Evolutionary conservation across 2,797 vertebrate genomes (phyloP), one percentile per base, ranked within the genome.

Genomic region (Eupleurogrammus muticus): DNA sequence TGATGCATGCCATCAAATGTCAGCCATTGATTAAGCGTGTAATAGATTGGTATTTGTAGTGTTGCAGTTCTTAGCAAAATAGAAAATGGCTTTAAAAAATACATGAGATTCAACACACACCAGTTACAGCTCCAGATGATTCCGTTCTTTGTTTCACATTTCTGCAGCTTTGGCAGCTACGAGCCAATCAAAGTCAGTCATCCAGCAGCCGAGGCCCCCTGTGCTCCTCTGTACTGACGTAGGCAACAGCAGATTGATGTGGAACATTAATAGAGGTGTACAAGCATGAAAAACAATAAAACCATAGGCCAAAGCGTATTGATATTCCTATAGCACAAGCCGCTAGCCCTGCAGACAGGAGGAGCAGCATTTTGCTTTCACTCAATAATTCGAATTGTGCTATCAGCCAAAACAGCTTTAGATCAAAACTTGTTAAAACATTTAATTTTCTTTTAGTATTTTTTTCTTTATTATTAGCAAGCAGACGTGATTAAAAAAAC

Each of bases 151-250:
- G 51, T 73, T 67, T 80, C 36, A 49, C 60, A 69, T 72, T 61
- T 73, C 49, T 59, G 35, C 54, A 62, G 63, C 56, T 64, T 47
- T 4, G 2, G 19, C 50, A 59, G 62, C 23, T 54, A 38, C 75
- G 69, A 66, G 51, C 63, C 73, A 84, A 87, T 89, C 53, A 75
- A 65, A 79, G 61, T 34, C 77, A 79, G 57, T 71, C 62, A 81
- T 65, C 69, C 59, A 42, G 47, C 6, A 42, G 36, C 14, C 47
- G 5, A 51, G 40, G 36, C 32, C 38, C 47, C 54, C 52, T 6
- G 46, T n/a, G 55, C 28, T 0, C 4, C 16, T 72, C 53, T 21
- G 28, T 28, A 73, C 52, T 54, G 57, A 54, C 67, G 40, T 70
- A 46, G 3, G 2, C 57, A 68, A 70, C 17, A 63, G 42, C 47